Percentiles rank a stretch among this genome's conserved stretches.
Conservation (phyloP, 2,888 invertebrate genomes). For the Apamea crenata region DNA sequence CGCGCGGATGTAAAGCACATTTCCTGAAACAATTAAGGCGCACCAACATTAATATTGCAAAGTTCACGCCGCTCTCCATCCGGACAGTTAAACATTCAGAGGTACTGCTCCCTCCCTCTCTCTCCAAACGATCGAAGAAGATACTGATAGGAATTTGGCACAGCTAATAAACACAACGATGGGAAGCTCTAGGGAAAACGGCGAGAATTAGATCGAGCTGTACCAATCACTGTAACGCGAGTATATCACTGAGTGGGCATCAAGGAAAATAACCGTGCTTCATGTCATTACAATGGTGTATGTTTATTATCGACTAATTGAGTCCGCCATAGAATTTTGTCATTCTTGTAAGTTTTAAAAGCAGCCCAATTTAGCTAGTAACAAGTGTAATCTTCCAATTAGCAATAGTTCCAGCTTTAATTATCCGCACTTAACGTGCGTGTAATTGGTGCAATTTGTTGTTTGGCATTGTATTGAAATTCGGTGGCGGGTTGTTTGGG, state of each 20-base stretch:
- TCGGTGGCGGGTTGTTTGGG: conserved; percentile 64
- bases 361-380: conserved; percentile 61
- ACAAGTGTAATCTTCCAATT: conserved; percentile 66
- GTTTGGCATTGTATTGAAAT: conserved; percentile 58
- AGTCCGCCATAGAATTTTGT: conserved; percentile 53
- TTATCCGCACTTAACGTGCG: conserved; percentile 52
- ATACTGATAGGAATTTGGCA: conserved; percentile 39
- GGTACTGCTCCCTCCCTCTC: conserved; percentile 53
- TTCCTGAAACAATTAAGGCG: conserved; percentile 76
- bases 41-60: conserved; percentile 74
- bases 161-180: conserved; percentile 34
- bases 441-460: conserved; percentile 65
- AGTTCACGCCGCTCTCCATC: conserved; percentile 67
- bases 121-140: conserved; percentile 50
- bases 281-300: conserved; percentile 34
- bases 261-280: conserved; percentile 41
- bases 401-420: conserved; percentile 56
- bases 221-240: conserved; percentile 40
- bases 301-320: conserved; percentile 60
- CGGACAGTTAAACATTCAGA: conserved; percentile 69
- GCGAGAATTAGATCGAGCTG: conserved; percentile 40
- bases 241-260: conserved; percentile 37
- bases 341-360: conserved; percentile 55
- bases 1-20: conserved; percentile 66
- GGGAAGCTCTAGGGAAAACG: conserved; percentile 28